Conservation (phyloP, 1,140 invertebrate species). For the Sinonovacula constricta region DNA sequence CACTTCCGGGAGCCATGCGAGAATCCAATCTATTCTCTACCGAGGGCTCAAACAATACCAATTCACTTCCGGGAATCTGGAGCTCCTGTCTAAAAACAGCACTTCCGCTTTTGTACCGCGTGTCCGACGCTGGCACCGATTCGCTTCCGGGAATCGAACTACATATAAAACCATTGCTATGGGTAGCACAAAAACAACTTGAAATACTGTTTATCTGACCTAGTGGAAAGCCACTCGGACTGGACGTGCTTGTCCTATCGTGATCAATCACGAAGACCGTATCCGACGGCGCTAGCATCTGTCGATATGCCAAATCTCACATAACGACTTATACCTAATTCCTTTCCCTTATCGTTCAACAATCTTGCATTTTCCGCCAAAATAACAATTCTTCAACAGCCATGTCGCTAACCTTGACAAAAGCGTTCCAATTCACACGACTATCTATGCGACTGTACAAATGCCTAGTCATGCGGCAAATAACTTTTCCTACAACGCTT, state of each 20-base stretch:
- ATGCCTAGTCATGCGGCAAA: slow-evolving; percentile 25
- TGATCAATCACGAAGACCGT: neutral
- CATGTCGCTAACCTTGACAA: neutral
- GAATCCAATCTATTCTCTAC: too few relatives aligned
- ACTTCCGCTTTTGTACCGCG: too few relatives aligned
- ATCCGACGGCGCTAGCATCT: slow-evolving; percentile 25
- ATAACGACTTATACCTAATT: neutral
- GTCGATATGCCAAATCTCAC: neutral
- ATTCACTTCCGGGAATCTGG: neutral
- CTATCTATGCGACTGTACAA: slow-evolving; percentile 37
- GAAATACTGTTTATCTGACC: neutral
- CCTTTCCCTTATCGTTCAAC: slow-evolving; percentile 24
- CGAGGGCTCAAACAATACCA: neutral
- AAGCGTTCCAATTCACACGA: slow-evolving; percentile 33
- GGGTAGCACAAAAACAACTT: too few relatives aligned
- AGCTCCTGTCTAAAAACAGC: neutral
- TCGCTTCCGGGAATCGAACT: neutral
- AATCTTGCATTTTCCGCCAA: slow-evolving; percentile 22
- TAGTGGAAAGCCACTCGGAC: neutral
- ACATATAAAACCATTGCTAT: neutral
- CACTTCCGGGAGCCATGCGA: slow-evolving; percentile 8
- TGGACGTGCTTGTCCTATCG: neutral
- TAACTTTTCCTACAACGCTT: slow-evolving; percentile 26
- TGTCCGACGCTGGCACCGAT: neutral
- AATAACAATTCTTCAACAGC: slow-evolving; percentile 24